Evolutionary conservation across 2,888 invertebrate species (phyloP).

Genomic region (Ethmia dodecea): DNA sequence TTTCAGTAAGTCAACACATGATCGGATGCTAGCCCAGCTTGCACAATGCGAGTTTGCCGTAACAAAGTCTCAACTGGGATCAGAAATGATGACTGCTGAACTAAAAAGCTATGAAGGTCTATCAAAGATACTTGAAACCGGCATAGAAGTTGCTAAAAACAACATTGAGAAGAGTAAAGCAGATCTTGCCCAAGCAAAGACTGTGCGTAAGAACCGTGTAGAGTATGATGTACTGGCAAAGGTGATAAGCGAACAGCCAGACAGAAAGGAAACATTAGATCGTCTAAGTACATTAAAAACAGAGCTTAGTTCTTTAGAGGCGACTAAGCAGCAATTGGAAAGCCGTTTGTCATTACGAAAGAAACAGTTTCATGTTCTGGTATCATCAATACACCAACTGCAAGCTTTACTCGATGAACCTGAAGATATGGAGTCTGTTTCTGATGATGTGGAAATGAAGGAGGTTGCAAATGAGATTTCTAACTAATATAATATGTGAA

Average conservation of each 20-base stretch:
- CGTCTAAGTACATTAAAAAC: slow-evolving; percentile 83
- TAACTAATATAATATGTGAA: slow-evolving; percentile 13
- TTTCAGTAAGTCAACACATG: slow-evolving; percentile 82
- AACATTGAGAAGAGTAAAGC: slow-evolving; percentile 90
- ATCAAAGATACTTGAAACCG: slow-evolving; percentile 85
- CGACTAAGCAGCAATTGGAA: slow-evolving; percentile 84
- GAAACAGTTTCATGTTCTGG: slow-evolving; percentile 93
- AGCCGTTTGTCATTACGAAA: slow-evolving; percentile 88
- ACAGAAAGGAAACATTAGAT: slow-evolving; percentile 87
- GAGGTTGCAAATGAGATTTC: slow-evolving; percentile 34
- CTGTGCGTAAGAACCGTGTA: slow-evolving; percentile 91
- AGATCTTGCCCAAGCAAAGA: slow-evolving; percentile 89
- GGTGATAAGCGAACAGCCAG: slow-evolving; percentile 93
- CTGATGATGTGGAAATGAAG: slow-evolving; percentile 65
- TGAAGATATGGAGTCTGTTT: slow-evolving; percentile 66
- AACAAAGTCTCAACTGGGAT: slow-evolving; percentile 87
- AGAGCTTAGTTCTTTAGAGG: slow-evolving; percentile 83
- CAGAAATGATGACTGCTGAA: slow-evolving; percentile 90
- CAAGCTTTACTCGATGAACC: slow-evolving; percentile 87
- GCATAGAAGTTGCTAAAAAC: slow-evolving; percentile 87
- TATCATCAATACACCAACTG: slow-evolving; percentile 91
- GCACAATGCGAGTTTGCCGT: slow-evolving; percentile 94
- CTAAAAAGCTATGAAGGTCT: slow-evolving; percentile 88
- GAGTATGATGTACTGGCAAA: slow-evolving; percentile 96
- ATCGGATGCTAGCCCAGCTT: slow-evolving; percentile 88